Base-by-base conservation (phyloP, 2,888 invertebrate genomes). In the Ichneumoninae sp. region DNA sequence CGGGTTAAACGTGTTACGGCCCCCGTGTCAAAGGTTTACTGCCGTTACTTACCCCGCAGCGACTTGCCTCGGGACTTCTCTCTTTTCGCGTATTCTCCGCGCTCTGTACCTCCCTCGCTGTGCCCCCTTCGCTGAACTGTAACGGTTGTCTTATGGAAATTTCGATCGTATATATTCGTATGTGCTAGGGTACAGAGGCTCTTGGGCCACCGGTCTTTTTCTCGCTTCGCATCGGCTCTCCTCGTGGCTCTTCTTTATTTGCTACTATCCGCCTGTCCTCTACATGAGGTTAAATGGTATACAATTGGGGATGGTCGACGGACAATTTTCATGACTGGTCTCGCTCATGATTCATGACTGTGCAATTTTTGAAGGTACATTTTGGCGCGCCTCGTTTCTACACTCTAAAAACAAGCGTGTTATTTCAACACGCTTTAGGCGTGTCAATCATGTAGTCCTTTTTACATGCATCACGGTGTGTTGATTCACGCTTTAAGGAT, bases 1-100 rank as follows among this genome's bases (percentile, higher is more conserved):
- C 85, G 86, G 89, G 89, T 89, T 89, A 88, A 89, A 89, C 89
- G 89, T 88, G 88, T 89, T 90, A 89, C 87, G 88, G 88, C 87
- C 86, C 13, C 81, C 81, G 89, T 88, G 89, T 89, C 89, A 90
- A 89, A 89, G 88, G 90, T 89, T 89, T 87, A 90, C 85, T 88
- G 87, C 87, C 88, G 85, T 89, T 90, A 89, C 88, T 89, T 88
- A 88, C 87, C 88, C 86, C 73, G 84, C 78, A 81, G 79, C 68
- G 68, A 84, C 80, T 83, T 71, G 82, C 78, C 80, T 82, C 54
- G 85, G 84, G 86, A 88, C 86, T 85, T 88, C 85, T 86, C 85
- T 87, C 86, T 88, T 87, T 88, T 86, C 80, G 76, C 88, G 74
- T 81, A 81, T 86, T 87, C 77, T 81, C 80, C 60, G 54, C 63